Base-by-base conservation (phyloP, 2,888 invertebrate species). In the Acanthacorydalis orientalis region DNA sequence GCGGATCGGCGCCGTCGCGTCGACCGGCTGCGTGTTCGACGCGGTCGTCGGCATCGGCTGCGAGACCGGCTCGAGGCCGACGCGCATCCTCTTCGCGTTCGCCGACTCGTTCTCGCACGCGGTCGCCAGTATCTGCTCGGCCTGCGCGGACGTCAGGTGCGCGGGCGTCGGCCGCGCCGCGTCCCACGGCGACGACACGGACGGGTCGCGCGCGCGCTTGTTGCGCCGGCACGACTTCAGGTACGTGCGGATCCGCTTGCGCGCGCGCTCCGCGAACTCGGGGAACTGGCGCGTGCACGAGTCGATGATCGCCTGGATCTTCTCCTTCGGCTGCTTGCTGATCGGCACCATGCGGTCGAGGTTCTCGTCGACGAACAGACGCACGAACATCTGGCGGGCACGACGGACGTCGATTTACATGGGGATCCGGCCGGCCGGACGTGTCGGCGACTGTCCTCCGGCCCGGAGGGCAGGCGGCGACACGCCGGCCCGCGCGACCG, bases 101-200 rank as follows among this genome's bases (percentile, higher is more conserved):
- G 91, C 84, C 68, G 90, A 90, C 72, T 95, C 95, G 65, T 95
- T 95, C 71, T 95, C 95, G 68, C 95, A 95, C 52, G 95, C 95
- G 62, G 87, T 83, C 54, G 93, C 92, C 63, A 95, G 72, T 62
- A 95, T 90, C 68, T 92, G 89, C 67, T 95, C 95, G 46, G 95
- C 95, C 68, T 92, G 91, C 55, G 92, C 91, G 55, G 93, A 93
- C 47, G 95, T 95, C 62, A 95, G 75, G 70, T 95, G 95, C 53
- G 95, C 93, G 54, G 93, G 93, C 46, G 93, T 93, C 51, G 93
- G 92, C 58, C 93, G 79, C 52, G 88, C 83, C 88, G 23, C 23
- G 23, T 23, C 23, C 23, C 23, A 23, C 23, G 23, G 23, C 23
- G 23, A 23, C 23, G 23, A 12, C 10, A n/a, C 37, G 37, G 37